These are phyloP conservation scores for Volucella inanis DNA, from an alignment of 2,888 invertebrate species.

Conservation along the genomic window DNA sequence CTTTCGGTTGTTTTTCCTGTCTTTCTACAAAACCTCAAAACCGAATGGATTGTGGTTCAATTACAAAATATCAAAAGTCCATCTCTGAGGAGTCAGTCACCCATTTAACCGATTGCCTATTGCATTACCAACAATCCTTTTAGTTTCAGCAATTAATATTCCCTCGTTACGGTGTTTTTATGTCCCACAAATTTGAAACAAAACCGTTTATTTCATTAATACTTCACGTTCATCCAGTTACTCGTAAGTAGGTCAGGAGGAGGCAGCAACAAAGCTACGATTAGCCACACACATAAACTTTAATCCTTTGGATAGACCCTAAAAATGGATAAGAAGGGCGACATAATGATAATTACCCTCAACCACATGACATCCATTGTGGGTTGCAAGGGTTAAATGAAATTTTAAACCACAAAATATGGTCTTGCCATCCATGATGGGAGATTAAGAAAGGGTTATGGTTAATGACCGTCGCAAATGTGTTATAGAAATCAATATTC, in stretches of 20 bases:
- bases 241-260: slow-evolving; percentile 41
- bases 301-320: slow-evolving; percentile 40
- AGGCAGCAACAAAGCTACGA: slow-evolving; percentile 41
- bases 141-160: slow-evolving; percentile 33
- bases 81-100: slow-evolving; percentile 8
- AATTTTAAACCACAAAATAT: slow-evolving; percentile 61
- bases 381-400: slow-evolving; percentile 50
- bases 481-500: slow-evolving; percentile 38
- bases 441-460: slow-evolving; percentile 13
- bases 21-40: too few relatives aligned
- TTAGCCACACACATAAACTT: slow-evolving; percentile 38
- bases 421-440: slow-evolving; percentile 41
- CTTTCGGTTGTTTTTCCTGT: neutral
- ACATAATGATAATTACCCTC: slow-evolving; percentile 71
- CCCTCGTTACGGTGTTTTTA: neutral
- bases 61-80: slow-evolving; percentile 26
- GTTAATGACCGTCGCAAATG: slow-evolving; percentile 7
- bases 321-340: slow-evolving; percentile 37
- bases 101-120: slow-evolving; percentile 29
- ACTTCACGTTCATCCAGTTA: slow-evolving; percentile 60
- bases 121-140: slow-evolving; percentile 29
- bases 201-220: slow-evolving; percentile 46
- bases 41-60: slow-evolving; percentile 12
- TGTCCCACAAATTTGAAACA: neutral
- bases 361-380: slow-evolving; percentile 68